phyloP scores from a whole-genome alignment of 2,113 vertebrate genomes.

The Pionites leucogaster region DNA sequence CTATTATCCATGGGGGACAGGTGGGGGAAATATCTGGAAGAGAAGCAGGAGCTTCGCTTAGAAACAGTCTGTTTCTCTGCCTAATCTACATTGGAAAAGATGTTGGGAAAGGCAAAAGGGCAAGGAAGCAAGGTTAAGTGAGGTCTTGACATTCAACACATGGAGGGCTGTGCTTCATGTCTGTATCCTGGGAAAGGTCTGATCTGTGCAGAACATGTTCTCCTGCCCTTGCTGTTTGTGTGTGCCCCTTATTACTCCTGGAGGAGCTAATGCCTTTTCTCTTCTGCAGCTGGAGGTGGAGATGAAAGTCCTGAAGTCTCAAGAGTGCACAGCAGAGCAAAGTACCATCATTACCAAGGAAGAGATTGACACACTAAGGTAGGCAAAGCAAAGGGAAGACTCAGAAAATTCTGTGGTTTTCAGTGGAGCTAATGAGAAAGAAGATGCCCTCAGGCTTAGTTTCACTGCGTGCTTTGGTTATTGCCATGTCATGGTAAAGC shows the following conservation, averaged over 20 bases:
- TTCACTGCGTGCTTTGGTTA: not conserved
- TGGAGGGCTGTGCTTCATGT: not conserved
- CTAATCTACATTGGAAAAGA: not conserved
- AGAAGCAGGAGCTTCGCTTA: not conserved
- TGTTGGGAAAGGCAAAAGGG: not conserved
- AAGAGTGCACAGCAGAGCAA: constrained; percentile 53
- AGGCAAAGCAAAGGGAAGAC: not conserved
- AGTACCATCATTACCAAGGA: constrained; percentile 67
- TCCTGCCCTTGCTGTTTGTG: not conserved
- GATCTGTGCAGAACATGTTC: not conserved
- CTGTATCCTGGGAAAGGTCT: not conserved
- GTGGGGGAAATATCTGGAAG: not conserved
- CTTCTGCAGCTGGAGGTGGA: constrained; percentile 75
- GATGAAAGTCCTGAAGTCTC: constrained; percentile 74
- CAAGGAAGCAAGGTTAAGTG: not conserved
- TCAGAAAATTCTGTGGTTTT: not conserved
- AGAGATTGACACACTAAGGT: constrained; percentile 75
- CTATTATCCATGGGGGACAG: fast-evolving
- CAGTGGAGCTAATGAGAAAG: not conserved
- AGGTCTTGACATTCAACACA: not conserved
- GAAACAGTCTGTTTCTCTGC: not conserved
- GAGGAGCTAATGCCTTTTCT: constrained; percentile 9
- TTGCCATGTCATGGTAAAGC: not conserved
- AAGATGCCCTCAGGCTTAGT: not conserved
- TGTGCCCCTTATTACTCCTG: not conserved